phyloP scores from a whole-genome alignment of 2,797 vertebrate genomes.

The Chanos chanos region DNA sequence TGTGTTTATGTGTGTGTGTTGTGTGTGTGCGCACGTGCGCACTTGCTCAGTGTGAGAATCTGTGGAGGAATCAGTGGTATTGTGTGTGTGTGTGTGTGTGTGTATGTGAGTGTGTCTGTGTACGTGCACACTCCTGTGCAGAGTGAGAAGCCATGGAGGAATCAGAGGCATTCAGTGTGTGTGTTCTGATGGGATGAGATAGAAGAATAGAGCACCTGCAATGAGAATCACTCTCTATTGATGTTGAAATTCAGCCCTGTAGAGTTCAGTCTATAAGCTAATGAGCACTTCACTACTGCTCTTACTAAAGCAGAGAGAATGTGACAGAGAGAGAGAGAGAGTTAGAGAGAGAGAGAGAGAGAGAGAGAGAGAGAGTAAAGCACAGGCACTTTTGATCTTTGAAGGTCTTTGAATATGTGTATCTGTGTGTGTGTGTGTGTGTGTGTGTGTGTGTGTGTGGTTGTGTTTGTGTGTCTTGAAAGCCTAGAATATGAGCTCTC shows the following conservation, averaged over 20 bases:
- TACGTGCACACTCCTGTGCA: not conserved
- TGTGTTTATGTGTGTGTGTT: not conserved
- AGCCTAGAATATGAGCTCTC: no score
- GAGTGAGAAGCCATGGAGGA: conserved; percentile 16
- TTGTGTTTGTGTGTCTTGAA: not conserved
- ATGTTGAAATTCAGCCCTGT: conserved; percentile 30
- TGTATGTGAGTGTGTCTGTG: not conserved
- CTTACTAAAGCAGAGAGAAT: no score
- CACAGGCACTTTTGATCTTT: no score
- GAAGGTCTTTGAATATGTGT: no score
- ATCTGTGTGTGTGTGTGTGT: conserved; percentile 19
- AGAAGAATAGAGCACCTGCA: conserved; percentile 48
- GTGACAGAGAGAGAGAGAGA: no score
- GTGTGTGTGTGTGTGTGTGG: conserved; percentile 8
- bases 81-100: not conserved
- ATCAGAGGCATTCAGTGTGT: conserved; percentile 40
- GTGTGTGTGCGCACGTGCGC: no score
- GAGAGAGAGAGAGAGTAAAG: no score
- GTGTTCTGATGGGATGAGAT: conserved; percentile 25
- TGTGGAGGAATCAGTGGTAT: no score
- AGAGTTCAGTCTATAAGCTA: conserved; percentile 5
- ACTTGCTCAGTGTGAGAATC: not conserved
- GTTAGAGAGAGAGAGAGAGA: no score
- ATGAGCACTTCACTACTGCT: no score
- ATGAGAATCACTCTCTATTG: conserved; percentile 44